Conservation (phyloP, 2,888 invertebrate species). For the Chirona hameri region DNA sequence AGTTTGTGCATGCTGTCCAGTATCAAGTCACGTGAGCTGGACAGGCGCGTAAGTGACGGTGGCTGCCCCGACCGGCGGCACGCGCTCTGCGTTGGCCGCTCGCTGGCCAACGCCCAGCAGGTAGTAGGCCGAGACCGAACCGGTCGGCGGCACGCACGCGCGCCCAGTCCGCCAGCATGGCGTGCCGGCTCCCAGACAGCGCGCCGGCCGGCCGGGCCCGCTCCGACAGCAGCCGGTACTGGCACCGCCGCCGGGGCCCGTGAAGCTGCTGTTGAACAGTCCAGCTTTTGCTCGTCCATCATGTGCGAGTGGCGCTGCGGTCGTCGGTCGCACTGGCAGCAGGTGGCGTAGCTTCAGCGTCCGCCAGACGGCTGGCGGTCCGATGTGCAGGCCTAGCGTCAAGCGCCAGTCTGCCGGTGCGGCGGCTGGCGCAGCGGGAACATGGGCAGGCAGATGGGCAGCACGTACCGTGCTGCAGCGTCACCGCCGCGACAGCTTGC, state of each 20-base stretch:
- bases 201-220: too few species aligned
- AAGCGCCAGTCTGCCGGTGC: neutral
- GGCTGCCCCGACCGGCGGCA: too few species aligned
- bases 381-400: neutral
- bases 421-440: neutral
- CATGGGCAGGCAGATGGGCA: conserved; percentile 22
- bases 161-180: conserved; percentile 1
- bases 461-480: neutral
- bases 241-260: neutral
- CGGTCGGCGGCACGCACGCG: conserved; percentile 1
- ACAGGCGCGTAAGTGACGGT: too few species aligned
- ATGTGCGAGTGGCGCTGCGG: neutral
- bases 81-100: too few species aligned
- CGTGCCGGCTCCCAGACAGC: neutral
- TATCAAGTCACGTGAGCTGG: too few species aligned
- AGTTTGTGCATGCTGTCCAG: too few species aligned
- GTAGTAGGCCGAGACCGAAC: neutral
- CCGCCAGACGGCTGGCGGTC: neutral
- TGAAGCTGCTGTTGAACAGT: neutral
- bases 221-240: neutral
- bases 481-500: neutral
- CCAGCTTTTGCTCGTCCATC: neutral
- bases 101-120: neutral
- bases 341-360: neutral
- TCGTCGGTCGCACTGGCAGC: neutral